phyloP scores from a whole-genome alignment of 2,888 invertebrate species.

The Thera britannica region DNA sequence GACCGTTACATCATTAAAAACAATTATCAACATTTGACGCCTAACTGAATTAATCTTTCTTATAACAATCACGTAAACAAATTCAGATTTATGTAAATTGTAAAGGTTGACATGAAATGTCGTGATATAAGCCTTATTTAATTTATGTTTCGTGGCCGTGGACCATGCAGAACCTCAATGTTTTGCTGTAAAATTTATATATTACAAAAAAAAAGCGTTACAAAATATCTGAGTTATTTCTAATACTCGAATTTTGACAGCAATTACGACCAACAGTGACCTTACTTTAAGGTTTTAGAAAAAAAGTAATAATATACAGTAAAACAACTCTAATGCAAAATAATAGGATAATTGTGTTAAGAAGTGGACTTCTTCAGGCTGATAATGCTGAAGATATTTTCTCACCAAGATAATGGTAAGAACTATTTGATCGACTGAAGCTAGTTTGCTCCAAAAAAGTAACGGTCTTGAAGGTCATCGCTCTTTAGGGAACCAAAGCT shows the following conservation, averaged over 20 bases:
- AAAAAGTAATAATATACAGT: too few relatives aligned
- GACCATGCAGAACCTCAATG: neutral
- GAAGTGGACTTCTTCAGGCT: neutral
- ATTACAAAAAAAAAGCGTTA: neutral
- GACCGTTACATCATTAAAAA: slow-evolving; percentile 54
- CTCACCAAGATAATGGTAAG: neutral
- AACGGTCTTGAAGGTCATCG: neutral
- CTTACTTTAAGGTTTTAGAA: too few relatives aligned
- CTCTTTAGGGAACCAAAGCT: neutral
- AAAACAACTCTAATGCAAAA: too few relatives aligned
- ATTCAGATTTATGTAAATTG: slow-evolving; percentile 32
- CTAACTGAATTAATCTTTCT: slow-evolving; percentile 41
- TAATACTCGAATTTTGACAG: too few relatives aligned
- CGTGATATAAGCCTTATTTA: neutral
- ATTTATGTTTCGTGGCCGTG: neutral
- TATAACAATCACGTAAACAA: slow-evolving; percentile 27
- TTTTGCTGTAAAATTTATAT: neutral
- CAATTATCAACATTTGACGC: slow-evolving; percentile 47
- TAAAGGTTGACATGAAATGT: slow-evolving; percentile 22
- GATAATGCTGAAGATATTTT: too few relatives aligned
- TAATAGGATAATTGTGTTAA: neutral
- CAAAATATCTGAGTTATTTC: too few relatives aligned
- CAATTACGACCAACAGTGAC: too few relatives aligned
- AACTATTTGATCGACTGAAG: neutral
- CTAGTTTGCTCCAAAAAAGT: neutral